Base-by-base conservation (phyloP, 2,113 vertebrate species). In the Sylvilagus bachmani region DNA sequence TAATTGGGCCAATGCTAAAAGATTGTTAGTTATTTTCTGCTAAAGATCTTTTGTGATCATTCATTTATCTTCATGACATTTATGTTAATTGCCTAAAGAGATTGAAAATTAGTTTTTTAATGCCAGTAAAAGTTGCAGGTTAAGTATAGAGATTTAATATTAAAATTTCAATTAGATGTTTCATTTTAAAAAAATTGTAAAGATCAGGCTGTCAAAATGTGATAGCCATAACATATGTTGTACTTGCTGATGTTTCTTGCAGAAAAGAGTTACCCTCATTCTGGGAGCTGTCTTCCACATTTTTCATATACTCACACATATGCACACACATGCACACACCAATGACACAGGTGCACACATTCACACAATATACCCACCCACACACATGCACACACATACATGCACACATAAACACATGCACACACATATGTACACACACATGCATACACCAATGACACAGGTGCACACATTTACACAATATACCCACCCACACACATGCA, bases 131-230 rank as follows among this genome's bases (percentile, higher is more conserved):
- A 81, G 79, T 73, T 78, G n/a, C 90, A 67, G 78, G 12, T 93
- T 94, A 95, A 84, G 31, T 92, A 1, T 89, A 70, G 38, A 89
- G 16, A 73, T 89, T 89, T 90, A 80, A 75, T 29, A 89, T 91
- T 69, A 92, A 84, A 84, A 36, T 94, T 96, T 51, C 84, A 91
- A 62, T 29, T 49, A 36, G 64, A 9, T 88, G 24, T 22, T 71
- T 96, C 17, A 87, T 89, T 92, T 95, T 95, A 62, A 88, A 86
- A 75, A 74, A 77, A 29, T 33, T 51, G 24, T 67, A 84, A 55
- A 38, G 91, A 75, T 75, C 24, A 66, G 14, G 51, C 31, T 94
- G 10, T 74, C 86, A 91, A 83, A 92, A 66, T 70, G 10, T 78
- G 53, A 22, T 61, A 27, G 19, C 33, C 83, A 27, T 53, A 62